Evolutionary conservation across 2,797 vertebrate genomes (phyloP).

Genomic region (Poecilia picta): DNA sequence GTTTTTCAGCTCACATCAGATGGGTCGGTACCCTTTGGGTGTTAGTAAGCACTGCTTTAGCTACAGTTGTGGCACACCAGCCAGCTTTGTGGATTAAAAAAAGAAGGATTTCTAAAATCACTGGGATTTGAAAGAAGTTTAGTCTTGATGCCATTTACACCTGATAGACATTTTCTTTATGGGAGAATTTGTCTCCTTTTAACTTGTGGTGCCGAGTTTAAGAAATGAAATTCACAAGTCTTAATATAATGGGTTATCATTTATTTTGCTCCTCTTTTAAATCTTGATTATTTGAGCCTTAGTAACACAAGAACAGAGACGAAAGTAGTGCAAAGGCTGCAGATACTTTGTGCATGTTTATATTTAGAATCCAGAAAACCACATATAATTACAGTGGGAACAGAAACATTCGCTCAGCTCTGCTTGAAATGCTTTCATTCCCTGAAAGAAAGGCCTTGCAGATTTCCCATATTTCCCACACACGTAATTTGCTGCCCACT

Average conservation of each 20-base stretch:
- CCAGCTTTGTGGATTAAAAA: slow-evolving; percentile 12
- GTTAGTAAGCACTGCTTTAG: slow-evolving; percentile 20
- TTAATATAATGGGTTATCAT: background rate
- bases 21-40: slow-evolving; percentile 34
- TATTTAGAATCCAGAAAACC: slow-evolving; percentile 71
- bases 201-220: background rate
- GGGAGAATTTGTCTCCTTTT: background rate
- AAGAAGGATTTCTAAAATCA: slow-evolving; percentile 22
- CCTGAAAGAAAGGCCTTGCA: slow-evolving; percentile 38
- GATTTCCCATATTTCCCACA: slow-evolving; percentile 50
- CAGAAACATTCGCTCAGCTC: slow-evolving; percentile 58
- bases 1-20: slow-evolving; percentile 43
- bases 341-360: slow-evolving; percentile 46
- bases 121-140: slow-evolving; percentile 22
- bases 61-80: slow-evolving; percentile 14
- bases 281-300: slow-evolving; percentile 37
- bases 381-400: slow-evolving; percentile 73
- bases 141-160: slow-evolving; percentile 4
- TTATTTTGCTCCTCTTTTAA: background rate
- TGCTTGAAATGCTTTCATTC: slow-evolving; percentile 51
- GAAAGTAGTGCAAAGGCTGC: slow-evolving; percentile 30
- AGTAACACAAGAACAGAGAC: slow-evolving; percentile 40
- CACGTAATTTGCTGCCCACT: slow-evolving; percentile 46
- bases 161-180: background rate
- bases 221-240: background rate